Conservation (phyloP, 1,140 invertebrate genomes). For the Drosophila lini region DNA sequence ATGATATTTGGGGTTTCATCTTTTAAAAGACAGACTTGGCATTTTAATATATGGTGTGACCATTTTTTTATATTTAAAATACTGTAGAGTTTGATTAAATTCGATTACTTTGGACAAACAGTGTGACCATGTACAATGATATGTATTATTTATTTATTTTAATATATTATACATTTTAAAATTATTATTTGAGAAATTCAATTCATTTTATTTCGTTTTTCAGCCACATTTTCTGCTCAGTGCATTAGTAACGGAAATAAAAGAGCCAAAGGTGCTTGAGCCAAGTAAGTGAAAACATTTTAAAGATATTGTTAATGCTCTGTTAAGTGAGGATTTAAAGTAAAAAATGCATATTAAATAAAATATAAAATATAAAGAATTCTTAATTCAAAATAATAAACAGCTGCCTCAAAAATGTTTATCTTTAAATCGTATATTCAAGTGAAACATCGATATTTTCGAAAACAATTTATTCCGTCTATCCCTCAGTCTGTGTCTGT, state of each 20-base stretch:
- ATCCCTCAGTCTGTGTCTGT: slow-evolving; percentile 13
- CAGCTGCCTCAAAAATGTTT: too few species aligned
- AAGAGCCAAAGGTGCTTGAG: not conserved
- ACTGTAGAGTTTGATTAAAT: not conserved
- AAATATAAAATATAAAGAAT: too few species aligned
- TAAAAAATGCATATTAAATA: not conserved
- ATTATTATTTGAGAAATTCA: not conserved
- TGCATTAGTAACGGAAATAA: not conserved
- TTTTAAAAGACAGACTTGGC: too few species aligned
- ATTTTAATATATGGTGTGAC: not conserved
- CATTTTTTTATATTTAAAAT: not conserved
- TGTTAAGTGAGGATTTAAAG: not conserved
- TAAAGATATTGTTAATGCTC: not conserved
- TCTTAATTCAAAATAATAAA: too few species aligned
- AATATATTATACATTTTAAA: too few species aligned
- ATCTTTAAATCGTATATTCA: not conserved
- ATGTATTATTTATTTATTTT: not conserved
- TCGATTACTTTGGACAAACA: not conserved
- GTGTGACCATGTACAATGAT: not conserved
- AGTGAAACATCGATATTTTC: not conserved
- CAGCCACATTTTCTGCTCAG: not conserved
- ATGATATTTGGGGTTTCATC: too few species aligned
- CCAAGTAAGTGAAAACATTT: slow-evolving; percentile 4
- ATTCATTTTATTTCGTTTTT: too few species aligned
- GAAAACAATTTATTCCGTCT: not conserved